Base-by-base conservation (phyloP, 2,888 invertebrate genomes). In the Melanostoma mellinum region DNA sequence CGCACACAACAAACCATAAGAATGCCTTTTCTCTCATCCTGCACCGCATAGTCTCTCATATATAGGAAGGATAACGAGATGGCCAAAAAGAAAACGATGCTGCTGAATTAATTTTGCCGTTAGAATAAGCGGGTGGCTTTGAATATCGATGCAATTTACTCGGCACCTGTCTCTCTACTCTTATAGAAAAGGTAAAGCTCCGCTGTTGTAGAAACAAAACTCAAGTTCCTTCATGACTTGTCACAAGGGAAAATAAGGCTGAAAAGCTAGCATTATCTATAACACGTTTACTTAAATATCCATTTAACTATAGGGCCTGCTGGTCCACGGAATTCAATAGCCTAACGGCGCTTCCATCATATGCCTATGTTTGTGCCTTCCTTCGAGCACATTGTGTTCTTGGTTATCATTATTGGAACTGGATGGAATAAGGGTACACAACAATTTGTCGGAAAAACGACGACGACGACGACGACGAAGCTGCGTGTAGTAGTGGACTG, bases 71-170 rank as follows among this genome's bases (percentile, higher is more conserved):
- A 74, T 52, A 74, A 84, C 69, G 71, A 69, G 20, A 20, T 20
- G 38, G 50, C 5, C 20, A 67, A 61, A 81, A 76, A 55, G 68
- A 69, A 68, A 65, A 63, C 63, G 32, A 56, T 40, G 53, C 50
- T 36, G 35, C 32, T 33, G 61, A 68, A 76, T 69, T 67, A 68
- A 76, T 63, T 63, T 38, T 69, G 20, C 32, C 30, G 56, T 50
- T 50, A 52, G n/a, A 42, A 46, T 36, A 73, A 46, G 46, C 33
- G 50, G 48, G 63, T 33, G 50, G 30, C 46, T 65, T 46, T 69
- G 67, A 74, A 78, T 84, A 84, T 84, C 84, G 78, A 79, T 84
- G 74, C 78, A 84, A 78, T 78, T 53, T 84, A 53, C 53, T 56
- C 60, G 3, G 3, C 10, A 71, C 63, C 71, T 71, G 65, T 10